Conservation (phyloP, 2,113 vertebrate species). For the Xenotilapia caudafasciata region DNA sequence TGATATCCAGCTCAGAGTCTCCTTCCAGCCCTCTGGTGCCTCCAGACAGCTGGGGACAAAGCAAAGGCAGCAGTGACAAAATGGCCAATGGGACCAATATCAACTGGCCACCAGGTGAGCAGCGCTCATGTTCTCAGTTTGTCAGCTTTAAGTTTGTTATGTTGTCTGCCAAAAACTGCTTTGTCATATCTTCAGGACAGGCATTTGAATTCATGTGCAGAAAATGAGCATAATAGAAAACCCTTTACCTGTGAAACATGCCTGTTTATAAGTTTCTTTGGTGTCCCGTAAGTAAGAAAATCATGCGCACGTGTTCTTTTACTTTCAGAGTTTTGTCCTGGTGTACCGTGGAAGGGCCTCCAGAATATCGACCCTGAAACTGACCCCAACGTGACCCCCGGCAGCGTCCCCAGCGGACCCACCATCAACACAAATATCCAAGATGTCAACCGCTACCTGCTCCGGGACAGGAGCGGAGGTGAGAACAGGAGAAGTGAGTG, state of each 20-base stretch:
- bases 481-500: not conserved
- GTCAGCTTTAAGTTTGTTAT: not conserved
- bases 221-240: not conserved
- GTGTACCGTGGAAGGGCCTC: slow-evolving; percentile 97
- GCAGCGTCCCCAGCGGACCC: slow-evolving; percentile 90
- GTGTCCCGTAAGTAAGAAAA: not conserved
- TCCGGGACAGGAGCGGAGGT: slow-evolving; percentile 88
- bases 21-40: slow-evolving; percentile 84
- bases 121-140: not conserved
- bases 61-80: slow-evolving; percentile 88
- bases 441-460: slow-evolving; percentile 95
- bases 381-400: slow-evolving; percentile 90
- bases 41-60: slow-evolving; percentile 91
- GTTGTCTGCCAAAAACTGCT: not conserved
- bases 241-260: not conserved
- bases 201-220: not conserved
- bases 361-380: slow-evolving; percentile 94
- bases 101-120: slow-evolving; percentile 91
- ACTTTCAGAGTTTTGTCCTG: slow-evolving; percentile 88
- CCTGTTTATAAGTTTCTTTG: not conserved
- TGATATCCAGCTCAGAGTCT: slow-evolving; percentile 85
- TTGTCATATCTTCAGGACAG: not conserved
- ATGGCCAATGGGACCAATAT: slow-evolving; percentile 94
- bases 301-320: not conserved
- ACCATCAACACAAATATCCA: slow-evolving; percentile 97